Percentiles rank a stretch among this genome's conserved stretches.
Evolutionary conservation across 2,113 vertebrate species (phyloP).

Genomic region (Tragelaphus strepsiceros): DNA sequence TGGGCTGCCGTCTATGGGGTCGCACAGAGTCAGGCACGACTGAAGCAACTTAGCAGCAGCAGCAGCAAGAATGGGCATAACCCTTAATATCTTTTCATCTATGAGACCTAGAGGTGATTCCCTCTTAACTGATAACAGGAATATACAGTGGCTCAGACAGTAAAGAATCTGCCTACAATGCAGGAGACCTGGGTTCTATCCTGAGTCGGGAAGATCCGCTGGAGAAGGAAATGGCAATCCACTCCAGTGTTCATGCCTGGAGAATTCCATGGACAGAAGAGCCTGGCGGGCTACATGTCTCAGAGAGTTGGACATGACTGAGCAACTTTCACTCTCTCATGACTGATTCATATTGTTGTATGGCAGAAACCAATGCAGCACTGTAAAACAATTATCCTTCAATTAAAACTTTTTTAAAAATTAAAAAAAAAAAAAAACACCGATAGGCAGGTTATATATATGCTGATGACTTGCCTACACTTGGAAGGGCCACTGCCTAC

Average conservation of each 20-base stretch:
- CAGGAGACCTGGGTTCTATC: background rate
- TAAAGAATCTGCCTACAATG: background rate
- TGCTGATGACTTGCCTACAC: background rate
- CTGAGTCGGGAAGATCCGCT: background rate
- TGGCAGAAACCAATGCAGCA: background rate
- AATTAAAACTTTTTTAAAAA: background rate
- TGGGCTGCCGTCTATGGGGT: no score
- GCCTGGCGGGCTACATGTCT: background rate
- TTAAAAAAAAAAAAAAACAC: background rate
- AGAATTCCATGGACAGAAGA: background rate
- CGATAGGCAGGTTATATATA: background rate
- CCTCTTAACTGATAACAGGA: background rate
- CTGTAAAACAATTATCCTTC: background rate
- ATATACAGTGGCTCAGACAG: background rate
- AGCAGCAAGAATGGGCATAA: background rate
- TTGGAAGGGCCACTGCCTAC: background rate
- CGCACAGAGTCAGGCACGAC: no score
- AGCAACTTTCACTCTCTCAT: background rate
- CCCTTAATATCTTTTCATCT: background rate
- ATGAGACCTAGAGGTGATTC: background rate
- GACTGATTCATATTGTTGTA: background rate
- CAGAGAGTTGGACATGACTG: background rate
- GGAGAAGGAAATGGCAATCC: background rate
- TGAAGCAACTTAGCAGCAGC: no score
- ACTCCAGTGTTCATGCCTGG: background rate